Base-by-base conservation (phyloP, 2,888 invertebrate genomes). In the Ashinkailepas kermadecensis region DNA sequence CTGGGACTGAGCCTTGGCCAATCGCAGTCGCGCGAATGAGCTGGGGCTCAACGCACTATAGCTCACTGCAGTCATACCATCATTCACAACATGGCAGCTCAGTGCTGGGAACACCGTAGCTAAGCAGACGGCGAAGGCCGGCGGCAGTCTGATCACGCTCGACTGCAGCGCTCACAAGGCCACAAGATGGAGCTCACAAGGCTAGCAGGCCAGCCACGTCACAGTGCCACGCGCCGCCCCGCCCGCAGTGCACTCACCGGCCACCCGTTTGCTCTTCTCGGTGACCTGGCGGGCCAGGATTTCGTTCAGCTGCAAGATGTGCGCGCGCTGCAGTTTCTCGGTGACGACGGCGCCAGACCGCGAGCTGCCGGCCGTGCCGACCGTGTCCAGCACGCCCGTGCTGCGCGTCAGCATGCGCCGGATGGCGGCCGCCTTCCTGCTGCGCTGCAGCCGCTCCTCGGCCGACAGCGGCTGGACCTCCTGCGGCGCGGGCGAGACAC, bases 211-310 rank as follows among this genome's bases (percentile, higher is more conserved):
- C 39, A 39, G 39, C 39, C 39, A 39, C 39, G 39, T 4, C 39
- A 39, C 39, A 39, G 39, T 39, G 39, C 39, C 39, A 39, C 39
- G 39, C 39, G 39, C 39, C 39, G 39, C 39, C 39, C 1, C 39
- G 39, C 39, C 39, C 39, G 4, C 39, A 39, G 39, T 3, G 10
- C 74, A 81, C 81, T 84, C 91, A 96, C 96, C 96, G 89, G 97
- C 96, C 86, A 96, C 95, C 87, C 95, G 94, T 91, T 95, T 95
- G 89, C 95, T 96, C 91, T 95, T 95, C 89, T 95, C 94, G 91
- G 95, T 96, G 86, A 96, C 96, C 90, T 95, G 94, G 88, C 94
- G 93, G 83, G 96, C 97, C 85, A 97, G 90, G 86, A 95, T 93
- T 89, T 96, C 96, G 89, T 95, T 95, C 86, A 97, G 90, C 87